These are phyloP conservation scores for Chiloscyllium plagiosum DNA, from an alignment of 2,113 vertebrate species.

Conservation along the genomic window DNA sequence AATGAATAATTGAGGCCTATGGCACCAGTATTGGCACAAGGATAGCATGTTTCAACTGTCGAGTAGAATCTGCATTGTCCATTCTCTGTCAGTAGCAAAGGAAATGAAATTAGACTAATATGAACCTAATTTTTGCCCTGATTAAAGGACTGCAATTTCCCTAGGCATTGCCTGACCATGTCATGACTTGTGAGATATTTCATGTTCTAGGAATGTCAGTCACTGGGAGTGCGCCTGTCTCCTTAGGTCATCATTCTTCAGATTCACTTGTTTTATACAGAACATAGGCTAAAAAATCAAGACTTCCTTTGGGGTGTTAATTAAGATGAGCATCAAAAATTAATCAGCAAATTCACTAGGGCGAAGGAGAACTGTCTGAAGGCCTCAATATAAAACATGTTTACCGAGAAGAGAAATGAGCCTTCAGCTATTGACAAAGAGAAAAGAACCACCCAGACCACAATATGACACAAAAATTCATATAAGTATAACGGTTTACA, in stretches of 20 bases:
- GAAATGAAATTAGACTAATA: slow-evolving; percentile 94
- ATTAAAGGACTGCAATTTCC: slow-evolving; percentile 88
- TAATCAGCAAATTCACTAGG: slow-evolving; percentile 98
- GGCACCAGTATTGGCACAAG: slow-evolving; percentile 59
- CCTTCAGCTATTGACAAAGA: slow-evolving; percentile 86
- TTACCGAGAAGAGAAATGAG: slow-evolving; percentile 73
- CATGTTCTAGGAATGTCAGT: slow-evolving; percentile 82
- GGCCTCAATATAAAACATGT: slow-evolving; percentile 75
- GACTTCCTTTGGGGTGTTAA: slow-evolving; percentile 97
- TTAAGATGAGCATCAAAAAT: slow-evolving; percentile 97
- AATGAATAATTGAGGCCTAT: slow-evolving; percentile 79
- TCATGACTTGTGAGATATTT: slow-evolving; percentile 71
- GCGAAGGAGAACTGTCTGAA: slow-evolving; percentile 98
- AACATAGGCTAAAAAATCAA: slow-evolving; percentile 77
- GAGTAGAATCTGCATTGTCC: slow-evolving; percentile 77
- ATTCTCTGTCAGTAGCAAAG: slow-evolving; percentile 68
- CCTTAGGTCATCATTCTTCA: slow-evolving; percentile 87
- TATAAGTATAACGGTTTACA: slow-evolving; percentile 88
- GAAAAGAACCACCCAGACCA: slow-evolving; percentile 85
- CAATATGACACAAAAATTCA: slow-evolving; percentile 97
- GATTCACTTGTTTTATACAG: slow-evolving; percentile 70
- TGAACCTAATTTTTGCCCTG: slow-evolving; percentile 78
- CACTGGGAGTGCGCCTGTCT: slow-evolving; percentile 75
- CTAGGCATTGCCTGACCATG: slow-evolving; percentile 77
- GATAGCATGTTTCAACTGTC: slow-evolving; percentile 80